These are phyloP conservation scores for Dicycla oo DNA, from an alignment of 2,888 invertebrate genomes.

Conservation along the genomic window DNA sequence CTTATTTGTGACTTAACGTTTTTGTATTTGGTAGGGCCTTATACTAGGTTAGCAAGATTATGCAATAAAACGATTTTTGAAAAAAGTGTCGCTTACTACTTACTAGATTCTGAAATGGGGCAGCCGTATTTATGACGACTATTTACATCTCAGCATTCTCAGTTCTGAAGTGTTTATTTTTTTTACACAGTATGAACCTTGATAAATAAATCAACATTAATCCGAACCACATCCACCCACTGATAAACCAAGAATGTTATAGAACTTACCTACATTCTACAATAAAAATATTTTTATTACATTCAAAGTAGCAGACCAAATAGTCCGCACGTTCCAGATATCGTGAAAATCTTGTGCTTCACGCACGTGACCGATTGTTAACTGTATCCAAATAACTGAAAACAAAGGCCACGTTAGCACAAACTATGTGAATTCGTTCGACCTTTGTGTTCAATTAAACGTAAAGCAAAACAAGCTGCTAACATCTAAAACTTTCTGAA, in stretches of 20 bases:
- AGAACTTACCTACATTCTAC: conserved; percentile 38
- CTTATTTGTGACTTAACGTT: too few species aligned
- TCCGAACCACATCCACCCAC: conserved; percentile 26
- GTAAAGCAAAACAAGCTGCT: conserved; percentile 42
- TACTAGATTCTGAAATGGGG: too few species aligned
- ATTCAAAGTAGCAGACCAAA: conserved; percentile 54
- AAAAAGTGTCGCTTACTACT: too few species aligned
- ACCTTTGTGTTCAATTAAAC: conserved; percentile 57
- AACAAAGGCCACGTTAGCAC: conserved; percentile 60
- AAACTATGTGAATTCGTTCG: conserved; percentile 53
- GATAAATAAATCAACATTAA: conserved; percentile 40
- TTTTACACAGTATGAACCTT: conserved; percentile 33
- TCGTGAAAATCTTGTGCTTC: conserved; percentile 48
- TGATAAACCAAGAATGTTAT: conserved; percentile 46
- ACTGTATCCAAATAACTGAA: conserved; percentile 57
- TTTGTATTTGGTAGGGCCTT: too few species aligned
- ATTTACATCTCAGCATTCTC: conserved; percentile 4
- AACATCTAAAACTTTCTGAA: conserved; percentile 49
- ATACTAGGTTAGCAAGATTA: too few species aligned
- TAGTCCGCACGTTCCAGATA: conserved; percentile 51
- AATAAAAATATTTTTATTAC: conserved; percentile 56
- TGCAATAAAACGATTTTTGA: too few species aligned
- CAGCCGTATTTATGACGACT: conserved; percentile 2
- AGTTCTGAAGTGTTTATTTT: conserved; percentile 1
- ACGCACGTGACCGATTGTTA: conserved; percentile 46